Percentiles rank a stretch among this genome's conserved stretches.
Evolutionary conservation across 2,797 vertebrate species (phyloP).

Genomic region (Sebastes taczanowskii): DNA sequence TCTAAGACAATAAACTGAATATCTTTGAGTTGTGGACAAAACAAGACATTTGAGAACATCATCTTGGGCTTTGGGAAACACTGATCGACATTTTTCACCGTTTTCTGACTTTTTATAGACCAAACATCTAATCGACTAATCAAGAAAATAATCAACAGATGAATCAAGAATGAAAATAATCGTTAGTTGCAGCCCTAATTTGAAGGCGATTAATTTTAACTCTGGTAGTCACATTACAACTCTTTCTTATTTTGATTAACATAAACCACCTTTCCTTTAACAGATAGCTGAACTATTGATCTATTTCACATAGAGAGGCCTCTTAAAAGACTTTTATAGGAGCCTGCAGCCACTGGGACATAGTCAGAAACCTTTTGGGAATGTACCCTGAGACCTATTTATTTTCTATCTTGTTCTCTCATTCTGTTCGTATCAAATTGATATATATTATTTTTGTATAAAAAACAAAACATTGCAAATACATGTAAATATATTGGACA

Average conservation of each 20-base stretch:
- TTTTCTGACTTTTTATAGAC: too few species aligned
- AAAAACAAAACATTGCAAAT: background rate
- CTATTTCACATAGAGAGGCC: background rate
- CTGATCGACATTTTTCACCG: too few species aligned
- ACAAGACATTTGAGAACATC: too few species aligned
- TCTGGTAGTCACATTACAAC: background rate
- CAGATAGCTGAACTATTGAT: background rate
- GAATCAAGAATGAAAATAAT: too few species aligned
- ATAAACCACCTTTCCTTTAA: background rate
- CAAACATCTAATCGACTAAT: too few species aligned
- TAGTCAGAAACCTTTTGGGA: background rate
- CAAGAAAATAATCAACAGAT: too few species aligned
- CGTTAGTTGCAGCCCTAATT: background rate
- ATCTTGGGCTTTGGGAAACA: too few species aligned
- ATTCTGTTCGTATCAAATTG: background rate
- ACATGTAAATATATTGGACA: background rate
- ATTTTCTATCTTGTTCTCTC: background rate
- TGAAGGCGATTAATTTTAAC: background rate
- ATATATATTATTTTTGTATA: background rate
- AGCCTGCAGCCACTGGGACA: background rate
- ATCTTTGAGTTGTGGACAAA: too few species aligned
- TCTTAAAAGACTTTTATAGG: background rate
- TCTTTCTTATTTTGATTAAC: background rate
- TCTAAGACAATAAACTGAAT: too few species aligned
- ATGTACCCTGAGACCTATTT: background rate